Conservation (phyloP, 2,888 invertebrate genomes). For the Onthophagus sagittarius region DNA sequence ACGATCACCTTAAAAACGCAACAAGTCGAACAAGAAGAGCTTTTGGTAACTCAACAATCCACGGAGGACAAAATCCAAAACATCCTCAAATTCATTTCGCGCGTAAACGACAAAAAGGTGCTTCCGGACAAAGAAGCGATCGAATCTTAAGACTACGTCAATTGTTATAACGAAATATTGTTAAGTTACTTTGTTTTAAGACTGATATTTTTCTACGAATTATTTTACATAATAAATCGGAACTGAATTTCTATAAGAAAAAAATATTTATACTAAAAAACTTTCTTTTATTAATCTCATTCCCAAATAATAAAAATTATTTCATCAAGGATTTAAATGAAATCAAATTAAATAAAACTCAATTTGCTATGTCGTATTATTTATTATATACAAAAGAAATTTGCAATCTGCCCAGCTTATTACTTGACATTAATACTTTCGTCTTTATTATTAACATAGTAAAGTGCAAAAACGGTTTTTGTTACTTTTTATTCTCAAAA, state of each 20-base stretch:
- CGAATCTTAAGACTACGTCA: conserved; percentile 12
- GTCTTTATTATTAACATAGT: conserved; percentile 23
- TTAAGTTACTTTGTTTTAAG: conserved; percentile 3
- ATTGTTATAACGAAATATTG: background rate
- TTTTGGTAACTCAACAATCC: conserved; percentile 38
- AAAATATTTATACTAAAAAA: too few relatives aligned
- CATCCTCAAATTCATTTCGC: conserved; percentile 42
- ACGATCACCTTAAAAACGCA: conserved; percentile 45
- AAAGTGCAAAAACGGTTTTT: conserved; percentile 24
- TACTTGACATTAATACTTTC: conserved; percentile 21
- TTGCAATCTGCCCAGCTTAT: conserved; percentile 26
- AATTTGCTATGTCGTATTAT: conserved; percentile 31
- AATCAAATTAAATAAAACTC: conserved; percentile 6
- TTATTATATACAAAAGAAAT: conserved; percentile 35
- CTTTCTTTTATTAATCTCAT: too few relatives aligned
- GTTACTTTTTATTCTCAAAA: conserved; percentile 32
- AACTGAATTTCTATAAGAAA: background rate
- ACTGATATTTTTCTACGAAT: background rate
- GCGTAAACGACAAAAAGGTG: conserved; percentile 5
- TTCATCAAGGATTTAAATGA: too few relatives aligned
- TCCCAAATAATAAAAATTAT: background rate
- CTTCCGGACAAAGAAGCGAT: background rate
- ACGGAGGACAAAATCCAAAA: conserved; percentile 46
- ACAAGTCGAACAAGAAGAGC: conserved; percentile 41
- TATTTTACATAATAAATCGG: background rate